phyloP scores from a whole-genome alignment of 2,888 invertebrate species.

The Mythimna ferrago region DNA sequence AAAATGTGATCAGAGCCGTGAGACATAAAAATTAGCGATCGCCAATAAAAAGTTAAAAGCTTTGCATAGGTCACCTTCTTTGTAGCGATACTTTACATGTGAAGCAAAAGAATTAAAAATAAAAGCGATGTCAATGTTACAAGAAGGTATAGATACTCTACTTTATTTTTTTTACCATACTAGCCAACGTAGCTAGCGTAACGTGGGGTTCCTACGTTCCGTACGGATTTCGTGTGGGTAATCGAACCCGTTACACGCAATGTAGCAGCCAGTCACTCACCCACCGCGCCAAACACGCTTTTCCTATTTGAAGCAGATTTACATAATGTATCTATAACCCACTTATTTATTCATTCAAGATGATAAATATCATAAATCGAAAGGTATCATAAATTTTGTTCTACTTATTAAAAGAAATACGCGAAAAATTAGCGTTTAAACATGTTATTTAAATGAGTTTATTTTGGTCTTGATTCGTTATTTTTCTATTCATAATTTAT shows the following conservation, averaged over 20 bases:
- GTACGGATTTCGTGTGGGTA: too few species aligned
- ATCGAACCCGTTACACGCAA: too few species aligned
- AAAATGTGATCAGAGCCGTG: slow-evolving; percentile 58
- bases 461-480: not conserved
- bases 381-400: slow-evolving; percentile 7
- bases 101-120: not conserved
- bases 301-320: not conserved
- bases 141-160: not conserved
- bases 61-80: slow-evolving; percentile 48
- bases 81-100: slow-evolving; percentile 18
- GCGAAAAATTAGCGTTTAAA: not conserved
- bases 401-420: not conserved
- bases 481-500: not conserved
- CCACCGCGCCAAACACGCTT: too few species aligned
- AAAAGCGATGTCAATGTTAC: not conserved
- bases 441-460: not conserved
- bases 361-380: not conserved
- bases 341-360: slow-evolving; percentile 4
- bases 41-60: slow-evolving; percentile 52
- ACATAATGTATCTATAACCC: not conserved
- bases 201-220: too few species aligned
- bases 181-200: too few species aligned
- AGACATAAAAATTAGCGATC: slow-evolving; percentile 58
- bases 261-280: too few species aligned
- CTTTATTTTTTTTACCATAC: too few species aligned